Conservation (phyloP, 2,113 vertebrate genomes). For the Dasypus novemcinctus region DNA sequence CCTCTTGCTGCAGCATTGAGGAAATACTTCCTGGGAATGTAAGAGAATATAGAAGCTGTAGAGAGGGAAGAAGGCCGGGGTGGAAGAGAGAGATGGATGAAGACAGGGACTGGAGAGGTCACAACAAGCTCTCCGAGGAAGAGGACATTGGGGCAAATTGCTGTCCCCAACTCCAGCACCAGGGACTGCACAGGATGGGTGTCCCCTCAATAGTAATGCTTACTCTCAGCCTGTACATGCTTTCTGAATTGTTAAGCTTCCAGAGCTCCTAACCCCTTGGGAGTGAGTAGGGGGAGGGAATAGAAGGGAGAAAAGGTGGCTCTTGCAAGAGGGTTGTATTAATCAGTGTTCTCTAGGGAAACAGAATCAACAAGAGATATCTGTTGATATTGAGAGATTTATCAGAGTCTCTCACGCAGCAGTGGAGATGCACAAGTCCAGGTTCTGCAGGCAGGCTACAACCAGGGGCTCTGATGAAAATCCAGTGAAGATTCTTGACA, state of each 20-base stretch:
- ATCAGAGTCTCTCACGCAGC: no score
- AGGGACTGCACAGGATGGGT: neutral
- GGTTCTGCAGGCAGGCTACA: no score
- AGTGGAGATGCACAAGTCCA: no score
- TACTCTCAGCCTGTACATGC: neutral
- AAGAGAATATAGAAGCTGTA: neutral
- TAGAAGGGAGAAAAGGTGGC: neutral
- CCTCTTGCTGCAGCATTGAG: neutral
- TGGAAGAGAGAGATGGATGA: no score
- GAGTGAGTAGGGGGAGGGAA: neutral
- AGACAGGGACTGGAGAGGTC: neutral
- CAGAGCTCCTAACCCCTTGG: neutral
- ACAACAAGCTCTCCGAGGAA: neutral
- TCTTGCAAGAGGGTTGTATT: neutral
- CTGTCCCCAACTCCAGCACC: neutral
- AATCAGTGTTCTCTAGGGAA: no score
- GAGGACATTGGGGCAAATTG: neutral
- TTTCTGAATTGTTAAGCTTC: neutral
- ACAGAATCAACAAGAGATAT: no score
- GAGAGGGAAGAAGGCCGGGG: neutral
- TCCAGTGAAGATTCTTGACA: no score
- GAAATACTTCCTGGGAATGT: neutral
- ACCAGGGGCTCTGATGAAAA: no score
- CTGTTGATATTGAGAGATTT: no score
- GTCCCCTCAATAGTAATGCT: neutral